Base-by-base conservation (phyloP, 2,113 vertebrate genomes). In the Rhegmatorhina hoffmannsi region DNA sequence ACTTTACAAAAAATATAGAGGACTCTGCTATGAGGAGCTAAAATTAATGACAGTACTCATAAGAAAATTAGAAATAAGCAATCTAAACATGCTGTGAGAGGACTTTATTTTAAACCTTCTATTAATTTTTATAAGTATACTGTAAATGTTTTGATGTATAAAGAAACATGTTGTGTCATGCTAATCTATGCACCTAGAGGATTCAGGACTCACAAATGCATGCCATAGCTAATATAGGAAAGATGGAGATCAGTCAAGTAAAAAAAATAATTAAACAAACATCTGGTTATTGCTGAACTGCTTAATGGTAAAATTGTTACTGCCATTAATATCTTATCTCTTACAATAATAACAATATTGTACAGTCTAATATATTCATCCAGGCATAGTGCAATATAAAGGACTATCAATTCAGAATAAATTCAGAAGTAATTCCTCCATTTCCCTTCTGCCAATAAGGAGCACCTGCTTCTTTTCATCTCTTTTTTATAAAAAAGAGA, bases 11-110 rank as follows among this genome's bases (percentile, higher is more conserved):
- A 81, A 92, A 87, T 38, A 17, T 2, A 68, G 16, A 69, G 33
- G 34, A 77, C 29, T 56, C 20, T 3, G 10, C 49, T 86, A 52
- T 17, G 28, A 86, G 44, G 53, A 91, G 36, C n/a, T 52, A 73
- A 34, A 76, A 87, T 52, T 67, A 92, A 20, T 78, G 50, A 60
- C 9, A 47, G 52, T 19, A n/a, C 34, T 74, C 43, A 28, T 47
- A 94, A 88, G 75, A 87, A 90, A 90, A 92, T 53, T 26, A 66
- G 75, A 92, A 92, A 79, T 36, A 92, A 95, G 67, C 13, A 82
- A 75, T 17, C 16, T 74, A 50, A 34, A 34, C 4, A 5, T 50
- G 49, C 43, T 63, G 55, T 20, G 17, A 74, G 34, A 89, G 7
- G 4, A 62, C 25, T 17, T 87, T 75, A 63, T 89, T 96, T 90